phyloP scores from a whole-genome alignment of 2,113 vertebrate species.

The Tachysurus fulvidraco region DNA sequence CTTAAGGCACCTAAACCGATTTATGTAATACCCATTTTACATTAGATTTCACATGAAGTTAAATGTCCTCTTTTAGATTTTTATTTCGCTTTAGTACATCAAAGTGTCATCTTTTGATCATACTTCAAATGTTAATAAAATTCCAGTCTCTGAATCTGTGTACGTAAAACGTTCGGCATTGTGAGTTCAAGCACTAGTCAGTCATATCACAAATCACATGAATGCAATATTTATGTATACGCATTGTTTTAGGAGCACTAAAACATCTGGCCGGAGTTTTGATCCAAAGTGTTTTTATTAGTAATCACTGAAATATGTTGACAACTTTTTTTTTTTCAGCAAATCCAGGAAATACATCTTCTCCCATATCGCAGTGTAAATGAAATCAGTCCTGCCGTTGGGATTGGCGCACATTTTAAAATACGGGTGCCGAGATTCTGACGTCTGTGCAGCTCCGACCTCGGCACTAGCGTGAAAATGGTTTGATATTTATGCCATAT shows the following conservation, averaged over 20 bases:
- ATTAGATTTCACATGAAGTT: neutral
- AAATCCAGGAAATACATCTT: constrained; percentile 48
- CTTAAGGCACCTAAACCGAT: too few relatives aligned
- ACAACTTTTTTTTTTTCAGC: constrained; percentile 41
- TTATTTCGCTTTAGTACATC: neutral
- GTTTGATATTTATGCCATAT: constrained; percentile 46
- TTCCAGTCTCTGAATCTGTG: neutral
- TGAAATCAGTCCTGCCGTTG: constrained; percentile 68
- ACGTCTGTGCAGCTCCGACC: constrained; percentile 26
- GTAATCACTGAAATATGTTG: constrained; percentile 54
- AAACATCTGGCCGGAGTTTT: constrained; percentile 25
- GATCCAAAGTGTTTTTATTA: constrained; percentile 61
- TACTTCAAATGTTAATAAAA: neutral
- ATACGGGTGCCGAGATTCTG: constrained; percentile 39
- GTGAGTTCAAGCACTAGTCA: neutral
- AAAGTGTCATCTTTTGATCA: too few relatives aligned
- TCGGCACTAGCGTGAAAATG: constrained; percentile 47
- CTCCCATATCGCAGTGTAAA: constrained; percentile 66
- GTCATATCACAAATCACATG: neutral
- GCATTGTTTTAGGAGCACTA: too few relatives aligned
- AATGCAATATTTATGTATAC: neutral
- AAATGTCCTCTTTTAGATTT: neutral
- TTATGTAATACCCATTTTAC: neutral
- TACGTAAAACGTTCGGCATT: neutral
- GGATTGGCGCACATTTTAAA: constrained; percentile 61